These are phyloP conservation scores for Heterodera filipjevi DNA, from an alignment of 2,888 invertebrate species.

Conservation along the genomic window DNA sequence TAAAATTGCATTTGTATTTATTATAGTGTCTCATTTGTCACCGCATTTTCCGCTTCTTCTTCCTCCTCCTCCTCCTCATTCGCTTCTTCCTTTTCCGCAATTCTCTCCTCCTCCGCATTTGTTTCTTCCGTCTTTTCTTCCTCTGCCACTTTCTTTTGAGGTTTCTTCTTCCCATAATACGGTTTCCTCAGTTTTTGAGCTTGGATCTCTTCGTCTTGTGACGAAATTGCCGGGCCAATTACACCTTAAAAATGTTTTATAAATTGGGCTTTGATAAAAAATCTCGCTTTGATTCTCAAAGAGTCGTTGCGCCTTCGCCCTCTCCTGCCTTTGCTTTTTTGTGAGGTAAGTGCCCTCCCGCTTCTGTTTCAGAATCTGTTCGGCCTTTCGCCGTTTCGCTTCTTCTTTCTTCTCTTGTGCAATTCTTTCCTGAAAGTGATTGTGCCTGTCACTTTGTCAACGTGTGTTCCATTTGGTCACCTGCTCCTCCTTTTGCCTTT, in stretches of 20 bases:
- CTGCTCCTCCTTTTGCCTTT: slow-evolving; percentile 73
- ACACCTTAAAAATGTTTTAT: slow-evolving; percentile 33
- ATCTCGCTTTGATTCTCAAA: slow-evolving; percentile 25
- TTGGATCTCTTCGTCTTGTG: slow-evolving; percentile 36
- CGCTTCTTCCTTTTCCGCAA: slow-evolving; percentile 67
- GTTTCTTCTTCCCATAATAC: slow-evolving; percentile 45
- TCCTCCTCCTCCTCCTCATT: slow-evolving; percentile 59
- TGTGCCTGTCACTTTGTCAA: slow-evolving; percentile 18
- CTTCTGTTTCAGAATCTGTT: slow-evolving; percentile 86
- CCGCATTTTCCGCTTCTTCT: slow-evolving; percentile 45
- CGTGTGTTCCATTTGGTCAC: slow-evolving; percentile 76
- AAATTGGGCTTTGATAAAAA: not conserved
- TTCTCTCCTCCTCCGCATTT: slow-evolving; percentile 27
- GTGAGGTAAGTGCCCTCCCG: slow-evolving; percentile 94
- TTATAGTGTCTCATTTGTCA: too few relatives aligned
- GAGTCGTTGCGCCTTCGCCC: slow-evolving; percentile 39
- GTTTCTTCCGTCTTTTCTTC: slow-evolving; percentile 12
- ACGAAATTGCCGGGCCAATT: slow-evolving; percentile 39
- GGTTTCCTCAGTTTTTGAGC: slow-evolving; percentile 47
- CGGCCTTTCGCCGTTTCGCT: slow-evolving; percentile 88
- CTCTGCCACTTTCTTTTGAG: slow-evolving; percentile 34
- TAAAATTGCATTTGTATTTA: not conserved
- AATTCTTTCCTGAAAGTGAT: slow-evolving; percentile 71
- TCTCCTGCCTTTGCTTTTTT: slow-evolving; percentile 82
- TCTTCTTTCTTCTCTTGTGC: slow-evolving; percentile 86